Evolutionary conservation across 1,140 invertebrate species (phyloP).

Genomic region (Heliconius himera): DNA sequence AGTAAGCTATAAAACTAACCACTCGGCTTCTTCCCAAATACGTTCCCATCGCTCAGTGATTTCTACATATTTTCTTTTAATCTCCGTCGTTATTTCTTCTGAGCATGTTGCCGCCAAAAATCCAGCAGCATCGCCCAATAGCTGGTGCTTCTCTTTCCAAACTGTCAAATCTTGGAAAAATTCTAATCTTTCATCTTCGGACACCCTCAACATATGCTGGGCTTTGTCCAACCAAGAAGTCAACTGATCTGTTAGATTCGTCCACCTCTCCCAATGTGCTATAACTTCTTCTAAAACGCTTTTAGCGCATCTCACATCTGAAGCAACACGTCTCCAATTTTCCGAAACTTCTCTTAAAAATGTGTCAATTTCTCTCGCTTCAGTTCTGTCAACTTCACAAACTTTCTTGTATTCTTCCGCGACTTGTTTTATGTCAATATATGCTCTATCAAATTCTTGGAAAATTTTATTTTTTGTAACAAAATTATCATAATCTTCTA

Average conservation of each 20-base stretch:
- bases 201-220: conserved; percentile 87
- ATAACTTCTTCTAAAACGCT: conserved; percentile 94
- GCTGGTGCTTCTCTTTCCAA: conserved; percentile 94
- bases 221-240: conserved; percentile 91
- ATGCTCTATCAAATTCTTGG: conserved; percentile 96
- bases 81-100: conserved; percentile 88
- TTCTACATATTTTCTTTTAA: conserved; percentile 88
- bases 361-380: conserved; percentile 89
- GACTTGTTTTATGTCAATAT: conserved; percentile 94
- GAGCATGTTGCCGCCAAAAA: conserved; percentile 94
- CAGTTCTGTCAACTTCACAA: conserved; percentile 89
- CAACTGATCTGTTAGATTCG: conserved; percentile 87
- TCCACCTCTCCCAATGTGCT: conserved; percentile 94
- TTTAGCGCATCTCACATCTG: conserved; percentile 93
- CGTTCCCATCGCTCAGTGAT: conserved; percentile 91
- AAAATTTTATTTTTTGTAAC: conserved; percentile 95
- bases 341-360: conserved; percentile 94
- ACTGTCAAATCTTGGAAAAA: conserved; percentile 94
- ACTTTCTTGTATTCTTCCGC: conserved; percentile 95
- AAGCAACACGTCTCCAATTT: conserved; percentile 94
- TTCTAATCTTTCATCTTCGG: conserved; percentile 93
- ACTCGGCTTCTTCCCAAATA: conserved; percentile 90
- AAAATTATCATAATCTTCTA: conserved; percentile 95
- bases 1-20: conserved; percentile 47
- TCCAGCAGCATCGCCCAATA: conserved; percentile 91